These are phyloP conservation scores for Gonocerus acuteangulatus DNA, from an alignment of 2,888 invertebrate genomes.

Conservation along the genomic window DNA sequence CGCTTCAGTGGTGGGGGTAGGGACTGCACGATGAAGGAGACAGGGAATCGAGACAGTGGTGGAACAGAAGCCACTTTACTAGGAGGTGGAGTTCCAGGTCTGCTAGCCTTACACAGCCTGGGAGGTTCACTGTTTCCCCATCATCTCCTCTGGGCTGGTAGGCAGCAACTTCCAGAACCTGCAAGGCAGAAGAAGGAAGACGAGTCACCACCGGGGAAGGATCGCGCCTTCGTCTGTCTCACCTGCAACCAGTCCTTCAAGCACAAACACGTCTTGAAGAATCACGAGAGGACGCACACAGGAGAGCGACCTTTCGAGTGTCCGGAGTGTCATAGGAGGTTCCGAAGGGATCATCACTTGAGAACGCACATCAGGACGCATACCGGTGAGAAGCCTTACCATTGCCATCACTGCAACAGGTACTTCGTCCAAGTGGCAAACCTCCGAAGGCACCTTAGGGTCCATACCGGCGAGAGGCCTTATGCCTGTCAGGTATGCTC, in stretches of 20 bases:
- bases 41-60: neutral
- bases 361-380: constrained; percentile 89
- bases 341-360: constrained; percentile 85
- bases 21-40: constrained; percentile 11
- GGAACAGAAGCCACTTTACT: neutral
- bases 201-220: constrained; percentile 41
- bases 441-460: constrained; percentile 75
- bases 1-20: constrained; percentile 10
- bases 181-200: constrained; percentile 8
- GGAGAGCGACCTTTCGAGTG: constrained; percentile 93
- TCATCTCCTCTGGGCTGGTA: constrained; percentile 2
- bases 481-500: constrained; percentile 80
- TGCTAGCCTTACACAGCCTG: constrained; percentile 32
- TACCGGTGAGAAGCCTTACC: constrained; percentile 88
- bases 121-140: constrained; percentile 23
- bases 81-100: constrained; percentile 17
- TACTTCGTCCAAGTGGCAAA: constrained; percentile 92
- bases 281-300: constrained; percentile 89
- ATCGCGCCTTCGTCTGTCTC: constrained; percentile 81
- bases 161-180: neutral
- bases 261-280: constrained; percentile 89
- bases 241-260: constrained; percentile 83
- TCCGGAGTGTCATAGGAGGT: constrained; percentile 82
- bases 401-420: constrained; percentile 83
- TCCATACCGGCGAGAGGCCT: constrained; percentile 86